Evolutionary conservation across 2,888 invertebrate species (phyloP).

Genomic region (Carabus problematicus): DNA sequence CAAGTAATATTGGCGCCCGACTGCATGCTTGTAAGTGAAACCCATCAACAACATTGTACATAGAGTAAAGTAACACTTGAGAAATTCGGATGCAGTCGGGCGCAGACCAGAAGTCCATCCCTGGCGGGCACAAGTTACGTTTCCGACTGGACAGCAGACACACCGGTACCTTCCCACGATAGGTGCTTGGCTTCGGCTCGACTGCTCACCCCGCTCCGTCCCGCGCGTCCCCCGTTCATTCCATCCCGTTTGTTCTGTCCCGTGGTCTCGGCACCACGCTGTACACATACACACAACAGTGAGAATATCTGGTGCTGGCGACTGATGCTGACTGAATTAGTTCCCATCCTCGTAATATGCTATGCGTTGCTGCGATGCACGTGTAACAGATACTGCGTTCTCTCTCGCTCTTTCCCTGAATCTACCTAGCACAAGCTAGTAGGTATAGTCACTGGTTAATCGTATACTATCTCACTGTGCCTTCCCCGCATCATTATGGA

Average conservation of each 20-base stretch:
- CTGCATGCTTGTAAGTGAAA: too few relatives aligned
- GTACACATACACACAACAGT: not conserved
- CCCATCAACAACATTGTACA: too few relatives aligned
- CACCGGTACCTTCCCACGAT: constrained; percentile 47
- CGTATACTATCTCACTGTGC: too few relatives aligned
- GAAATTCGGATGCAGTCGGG: not conserved
- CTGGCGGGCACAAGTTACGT: constrained; percentile 2
- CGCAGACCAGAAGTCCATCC: constrained; percentile 12
- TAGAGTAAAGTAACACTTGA: not conserved
- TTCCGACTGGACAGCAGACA: constrained; percentile 16
- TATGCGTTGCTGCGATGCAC: too few relatives aligned
- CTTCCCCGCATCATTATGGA: constrained; percentile 25
- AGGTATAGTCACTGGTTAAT: too few relatives aligned
- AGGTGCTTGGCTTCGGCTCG: constrained; percentile 46
- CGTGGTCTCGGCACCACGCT: constrained; percentile 4
- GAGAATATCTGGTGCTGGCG: constrained; percentile 11
- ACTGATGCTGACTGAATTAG: not conserved
- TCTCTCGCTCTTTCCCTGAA: not conserved
- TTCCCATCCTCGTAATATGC: too few relatives aligned
- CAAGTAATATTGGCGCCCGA: too few relatives aligned
- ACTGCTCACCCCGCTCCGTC: constrained; percentile 32
- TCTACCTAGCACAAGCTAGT: not conserved
- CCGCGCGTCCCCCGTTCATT: not conserved
- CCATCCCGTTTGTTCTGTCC: constrained; percentile 6
- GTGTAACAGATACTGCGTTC: not conserved